A percentile compares a stretch with the other conserved stretches of the same genome.
Evolutionary conservation across 30 jellyfish, hydroid and myxozoan species (phyloP).

Genomic region (Hydractinia symbiolongicarpus): DNA sequence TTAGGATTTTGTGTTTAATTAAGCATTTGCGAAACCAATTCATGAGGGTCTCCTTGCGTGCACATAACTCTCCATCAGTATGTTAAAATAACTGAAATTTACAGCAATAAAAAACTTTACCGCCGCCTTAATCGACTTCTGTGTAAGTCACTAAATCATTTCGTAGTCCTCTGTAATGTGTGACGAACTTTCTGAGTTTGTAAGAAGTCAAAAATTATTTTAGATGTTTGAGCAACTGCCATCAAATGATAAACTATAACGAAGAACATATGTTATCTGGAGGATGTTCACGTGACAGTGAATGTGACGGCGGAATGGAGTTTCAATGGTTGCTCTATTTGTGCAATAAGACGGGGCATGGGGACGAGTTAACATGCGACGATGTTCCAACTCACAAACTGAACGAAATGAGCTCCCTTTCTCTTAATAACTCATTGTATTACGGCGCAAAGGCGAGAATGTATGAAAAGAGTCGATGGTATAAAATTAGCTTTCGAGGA

Average conservation of each 20-base stretch:
- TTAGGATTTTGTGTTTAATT: too few species aligned
- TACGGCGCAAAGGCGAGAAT: background rate
- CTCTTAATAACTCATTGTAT: background rate
- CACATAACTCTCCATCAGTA: too few species aligned
- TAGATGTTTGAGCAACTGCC: background rate
- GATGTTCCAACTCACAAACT: background rate
- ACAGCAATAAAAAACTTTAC: too few species aligned
- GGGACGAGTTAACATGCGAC: background rate
- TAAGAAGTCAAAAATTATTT: background rate
- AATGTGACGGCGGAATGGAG: conserved; percentile 4
- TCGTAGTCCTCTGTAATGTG: too few species aligned
- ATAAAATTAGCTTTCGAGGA: conserved; percentile 1
- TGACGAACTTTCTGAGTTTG: too few species aligned
- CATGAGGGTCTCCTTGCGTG: too few species aligned
- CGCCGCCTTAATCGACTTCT: too few species aligned
- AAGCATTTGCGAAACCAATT: too few species aligned
- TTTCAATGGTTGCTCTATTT: conserved; percentile 9
- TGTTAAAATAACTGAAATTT: too few species aligned
- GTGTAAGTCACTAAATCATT: too few species aligned
- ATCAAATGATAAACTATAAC: background rate
- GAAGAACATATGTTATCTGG: background rate
- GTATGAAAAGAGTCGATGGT: background rate
- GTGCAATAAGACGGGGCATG: background rate
- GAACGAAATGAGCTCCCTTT: background rate
- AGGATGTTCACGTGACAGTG: background rate